Evolutionary conservation across 2,113 vertebrate genomes (phyloP), one percentile per base, ranked within the genome.

Genomic region (Beaufortia kweichowensis): DNA sequence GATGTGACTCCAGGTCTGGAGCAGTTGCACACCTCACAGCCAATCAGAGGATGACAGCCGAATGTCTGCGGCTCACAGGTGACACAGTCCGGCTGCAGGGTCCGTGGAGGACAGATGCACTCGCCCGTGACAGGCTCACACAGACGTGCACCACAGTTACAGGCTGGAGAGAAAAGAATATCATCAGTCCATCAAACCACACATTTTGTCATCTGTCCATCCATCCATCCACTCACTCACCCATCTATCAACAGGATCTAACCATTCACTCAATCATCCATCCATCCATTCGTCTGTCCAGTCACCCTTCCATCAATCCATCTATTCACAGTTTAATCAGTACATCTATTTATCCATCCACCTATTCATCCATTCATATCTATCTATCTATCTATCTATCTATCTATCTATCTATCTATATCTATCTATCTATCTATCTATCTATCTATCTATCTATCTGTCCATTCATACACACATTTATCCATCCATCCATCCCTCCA

Each of bases 21-120:
- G 88, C 97, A 98, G 89, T 98, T 96, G 78, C 97, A 99, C 53
- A 95, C 88, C 89, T 98, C 96, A 0, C 97, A 99, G 48, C 97
- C 97, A 0, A 96, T 89, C 81, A 99, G 85, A 0, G 97, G 96
- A 85, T 99, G 97, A 89, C 97, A 99, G 84, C 95, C 97, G 0
- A 98, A 99, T 1, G 94, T 94, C 85, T 91, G 95, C 0, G 96
- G 94, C 89, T 98, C 92, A 1, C 97, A 99, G 73, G 90, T 77
- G 0, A 89, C 80, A 39, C 97, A 99, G 17, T 96, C 95, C 0
- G 97, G 97, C 0, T 66, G 91, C 46, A 98, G 3, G 0, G 97
- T 98, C 75, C 93, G 91, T 0, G 96, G 97, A 0, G 97, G 97
- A 35, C 97, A 99, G 85, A 98, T 92, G 35, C 97, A 99, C 61